Percentiles rank a stretch among this genome's conserved stretches.
These are phyloP conservation scores for Liodrosophila aerea DNA, from an alignment of 2,888 invertebrate genomes.

Conservation along the genomic window DNA sequence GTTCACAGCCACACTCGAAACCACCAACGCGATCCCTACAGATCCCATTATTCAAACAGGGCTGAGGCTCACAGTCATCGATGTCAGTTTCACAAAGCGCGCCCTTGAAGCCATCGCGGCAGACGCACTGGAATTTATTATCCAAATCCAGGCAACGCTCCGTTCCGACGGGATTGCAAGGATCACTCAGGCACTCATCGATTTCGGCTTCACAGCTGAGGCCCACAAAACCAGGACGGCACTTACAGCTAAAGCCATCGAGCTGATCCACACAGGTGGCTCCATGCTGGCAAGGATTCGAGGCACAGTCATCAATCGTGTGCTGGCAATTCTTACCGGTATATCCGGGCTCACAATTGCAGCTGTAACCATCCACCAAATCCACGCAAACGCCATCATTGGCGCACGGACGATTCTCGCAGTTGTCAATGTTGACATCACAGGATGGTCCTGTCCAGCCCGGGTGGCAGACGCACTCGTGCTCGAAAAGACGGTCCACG, in stretches of 20 bases:
- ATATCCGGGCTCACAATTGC: slow-evolving; percentile 96
- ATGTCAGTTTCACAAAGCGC: slow-evolving; percentile 92
- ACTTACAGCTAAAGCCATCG: slow-evolving; percentile 95
- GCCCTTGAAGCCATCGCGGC: slow-evolving; percentile 94
- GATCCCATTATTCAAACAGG: slow-evolving; percentile 94
- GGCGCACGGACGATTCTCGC: slow-evolving; percentile 92
- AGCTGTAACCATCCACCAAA: slow-evolving; percentile 90
- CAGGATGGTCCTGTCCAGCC: slow-evolving; percentile 95
- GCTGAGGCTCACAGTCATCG: slow-evolving; percentile 92
- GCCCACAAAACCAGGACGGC: slow-evolving; percentile 95
- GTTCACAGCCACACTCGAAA: slow-evolving; percentile 91
- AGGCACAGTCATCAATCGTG: slow-evolving; percentile 94
- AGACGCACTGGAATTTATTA: slow-evolving; percentile 93
- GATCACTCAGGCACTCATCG: slow-evolving; percentile 95
- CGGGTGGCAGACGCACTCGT: slow-evolving; percentile 94
- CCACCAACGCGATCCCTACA: slow-evolving; percentile 93
- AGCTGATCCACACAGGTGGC: slow-evolving; percentile 93
- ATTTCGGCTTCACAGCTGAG: slow-evolving; percentile 96
- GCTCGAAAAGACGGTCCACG: slow-evolving; percentile 92
- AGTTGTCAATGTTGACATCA: slow-evolving; percentile 96
- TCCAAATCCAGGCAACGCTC: slow-evolving; percentile 94
- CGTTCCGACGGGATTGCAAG: slow-evolving; percentile 94
- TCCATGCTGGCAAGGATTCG: slow-evolving; percentile 95
- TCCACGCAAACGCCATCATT: slow-evolving; percentile 97
- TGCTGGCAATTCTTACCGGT: slow-evolving; percentile 97